Conservation (phyloP, 1,140 invertebrate species). For the Stegodyphus dumicola region DNA sequence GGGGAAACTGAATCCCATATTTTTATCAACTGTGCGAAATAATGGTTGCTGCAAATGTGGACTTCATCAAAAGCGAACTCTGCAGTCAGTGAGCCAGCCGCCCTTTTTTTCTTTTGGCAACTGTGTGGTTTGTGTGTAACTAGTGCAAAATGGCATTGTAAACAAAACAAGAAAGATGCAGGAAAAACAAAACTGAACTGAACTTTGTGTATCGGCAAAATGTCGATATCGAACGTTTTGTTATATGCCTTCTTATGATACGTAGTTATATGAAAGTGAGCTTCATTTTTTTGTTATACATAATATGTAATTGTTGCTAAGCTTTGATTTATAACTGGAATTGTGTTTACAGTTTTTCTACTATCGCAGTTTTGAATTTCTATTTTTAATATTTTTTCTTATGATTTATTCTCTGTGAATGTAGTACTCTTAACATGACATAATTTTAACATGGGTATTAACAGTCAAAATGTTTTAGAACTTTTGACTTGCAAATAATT, state of each 20-base stretch:
- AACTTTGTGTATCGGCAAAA: neutral
- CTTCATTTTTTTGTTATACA: slow-evolving; percentile 6
- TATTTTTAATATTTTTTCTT: too few relatives aligned
- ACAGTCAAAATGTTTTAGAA: too few relatives aligned
- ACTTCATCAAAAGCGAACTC: neutral
- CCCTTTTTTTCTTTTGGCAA: neutral
- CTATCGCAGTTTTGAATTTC: too few relatives aligned
- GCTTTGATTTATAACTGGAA: too few relatives aligned
- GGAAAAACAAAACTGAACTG: neutral
- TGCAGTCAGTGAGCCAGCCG: neutral
- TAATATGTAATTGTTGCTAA: too few relatives aligned
- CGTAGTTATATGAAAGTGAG: slow-evolving; percentile 53
- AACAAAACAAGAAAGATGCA: neutral
- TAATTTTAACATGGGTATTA: too few relatives aligned
- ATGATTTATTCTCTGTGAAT: too few relatives aligned
- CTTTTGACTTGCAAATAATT: too few relatives aligned
- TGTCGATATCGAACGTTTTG: slow-evolving; percentile 6
- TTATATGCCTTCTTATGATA: slow-evolving; percentile 57
- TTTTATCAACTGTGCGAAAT: too few relatives aligned
- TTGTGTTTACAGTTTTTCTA: too few relatives aligned
- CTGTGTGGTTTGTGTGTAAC: slow-evolving; percentile 32
- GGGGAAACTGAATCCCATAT: too few relatives aligned
- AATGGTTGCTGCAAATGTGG: neutral
- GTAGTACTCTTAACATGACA: too few relatives aligned
- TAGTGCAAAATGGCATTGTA: slow-evolving; percentile 3